These are phyloP conservation scores for Polymixis flavicincta DNA, from an alignment of 2,888 invertebrate species.

Conservation along the genomic window DNA sequence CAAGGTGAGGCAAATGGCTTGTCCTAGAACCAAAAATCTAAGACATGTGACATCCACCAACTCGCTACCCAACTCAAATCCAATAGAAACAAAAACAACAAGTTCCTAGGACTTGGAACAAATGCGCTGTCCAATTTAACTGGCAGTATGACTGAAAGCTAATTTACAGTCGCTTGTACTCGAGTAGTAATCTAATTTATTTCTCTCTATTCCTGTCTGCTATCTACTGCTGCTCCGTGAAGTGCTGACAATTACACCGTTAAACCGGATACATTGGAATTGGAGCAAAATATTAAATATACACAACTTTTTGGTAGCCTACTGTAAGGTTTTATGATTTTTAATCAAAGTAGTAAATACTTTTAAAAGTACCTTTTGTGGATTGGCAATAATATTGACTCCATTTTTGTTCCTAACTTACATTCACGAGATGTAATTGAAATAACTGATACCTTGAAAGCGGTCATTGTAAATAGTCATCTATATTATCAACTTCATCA, in stretches of 20 bases:
- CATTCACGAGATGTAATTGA: no score
- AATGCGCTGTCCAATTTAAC: slow-evolving; percentile 45
- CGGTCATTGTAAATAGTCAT: no score
- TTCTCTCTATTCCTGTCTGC: slow-evolving; percentile 24
- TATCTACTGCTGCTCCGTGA: slow-evolving; percentile 16
- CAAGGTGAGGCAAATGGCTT: no score
- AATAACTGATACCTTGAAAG: no score
- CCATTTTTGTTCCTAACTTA: no score
- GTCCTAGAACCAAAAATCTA: no score
- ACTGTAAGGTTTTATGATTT: no score
- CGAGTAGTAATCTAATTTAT: slow-evolving; percentile 55
- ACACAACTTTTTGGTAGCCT: not conserved
- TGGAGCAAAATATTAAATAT: not conserved
- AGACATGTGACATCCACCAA: no score
- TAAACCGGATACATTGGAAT: not conserved
- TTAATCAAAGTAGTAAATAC: no score
- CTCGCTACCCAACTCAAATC: not conserved
- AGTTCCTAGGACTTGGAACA: slow-evolving; percentile 16
- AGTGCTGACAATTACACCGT: slow-evolving; percentile 10
- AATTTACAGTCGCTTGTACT: slow-evolving; percentile 50
- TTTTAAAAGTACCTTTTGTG: no score
- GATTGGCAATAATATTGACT: no score
- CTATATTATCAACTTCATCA: no score
- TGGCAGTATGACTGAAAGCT: slow-evolving; percentile 44
- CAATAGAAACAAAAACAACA: not conserved